Evolutionary conservation across 2,888 invertebrate species (phyloP).

Genomic region (Caradrina clavipalpis): DNA sequence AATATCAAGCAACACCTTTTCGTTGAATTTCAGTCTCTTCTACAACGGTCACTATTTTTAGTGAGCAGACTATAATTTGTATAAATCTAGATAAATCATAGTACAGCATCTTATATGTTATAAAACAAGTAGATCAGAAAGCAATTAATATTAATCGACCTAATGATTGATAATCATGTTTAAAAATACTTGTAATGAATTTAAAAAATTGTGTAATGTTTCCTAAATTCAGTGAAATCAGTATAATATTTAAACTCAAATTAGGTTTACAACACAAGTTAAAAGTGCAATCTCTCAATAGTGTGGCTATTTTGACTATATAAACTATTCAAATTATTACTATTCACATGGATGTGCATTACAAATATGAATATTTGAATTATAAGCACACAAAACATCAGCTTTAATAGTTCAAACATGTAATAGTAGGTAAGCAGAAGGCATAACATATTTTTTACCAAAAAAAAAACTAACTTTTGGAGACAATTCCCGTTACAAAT

Average conservation of each 20-base stretch:
- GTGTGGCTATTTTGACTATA: background rate
- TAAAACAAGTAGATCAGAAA: no score
- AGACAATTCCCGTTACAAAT: background rate
- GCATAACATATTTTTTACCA: background rate
- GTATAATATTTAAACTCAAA: no score
- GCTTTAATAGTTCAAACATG: background rate
- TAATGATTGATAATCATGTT: no score
- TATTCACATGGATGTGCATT: background rate
- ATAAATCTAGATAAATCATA: background rate
- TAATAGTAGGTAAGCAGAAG: background rate
- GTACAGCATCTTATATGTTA: background rate
- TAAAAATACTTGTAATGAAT: no score
- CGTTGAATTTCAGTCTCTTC: background rate
- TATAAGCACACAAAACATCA: background rate
- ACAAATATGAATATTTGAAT: conserved; percentile 2
- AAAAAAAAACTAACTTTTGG: background rate
- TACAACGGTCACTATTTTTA: background rate
- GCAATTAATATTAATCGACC: no score
- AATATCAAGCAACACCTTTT: background rate
- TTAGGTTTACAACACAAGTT: no score
- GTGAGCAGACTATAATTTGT: background rate
- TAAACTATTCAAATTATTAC: background rate
- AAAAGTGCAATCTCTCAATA: background rate
- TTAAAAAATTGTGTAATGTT: no score
- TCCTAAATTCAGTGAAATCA: no score